Evolutionary conservation across 2,888 invertebrate genomes (phyloP).

Genomic region (Harpalus rubripes): DNA sequence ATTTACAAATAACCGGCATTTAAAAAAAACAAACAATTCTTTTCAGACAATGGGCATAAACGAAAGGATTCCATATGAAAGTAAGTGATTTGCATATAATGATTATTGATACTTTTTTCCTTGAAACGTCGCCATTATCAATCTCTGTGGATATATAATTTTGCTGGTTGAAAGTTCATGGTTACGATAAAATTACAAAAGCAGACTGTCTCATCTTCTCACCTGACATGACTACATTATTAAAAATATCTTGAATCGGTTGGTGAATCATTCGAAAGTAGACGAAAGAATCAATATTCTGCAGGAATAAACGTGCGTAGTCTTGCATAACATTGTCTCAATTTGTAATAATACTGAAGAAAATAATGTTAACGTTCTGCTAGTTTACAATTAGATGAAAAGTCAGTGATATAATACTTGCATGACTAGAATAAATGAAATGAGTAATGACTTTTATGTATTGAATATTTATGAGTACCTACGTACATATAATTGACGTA

Average conservation of each 20-base stretch:
- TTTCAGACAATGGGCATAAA: conserved; percentile 20
- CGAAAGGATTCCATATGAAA: conserved; percentile 34
- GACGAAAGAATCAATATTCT: conserved; percentile 21
- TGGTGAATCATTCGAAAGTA: conserved; percentile 25
- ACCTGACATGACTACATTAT: conserved; percentile 47
- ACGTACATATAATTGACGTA: background rate
- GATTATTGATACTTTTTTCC: conserved; percentile 39
- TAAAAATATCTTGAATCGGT: conserved; percentile 22
- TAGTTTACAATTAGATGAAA: conserved; percentile 9
- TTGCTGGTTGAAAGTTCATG: conserved; percentile 35
- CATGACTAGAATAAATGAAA: background rate
- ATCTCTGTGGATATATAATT: conserved; percentile 26
- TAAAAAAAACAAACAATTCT: conserved; percentile 45
- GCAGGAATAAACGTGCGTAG: background rate
- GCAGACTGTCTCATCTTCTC: background rate
- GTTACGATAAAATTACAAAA: conserved; percentile 45
- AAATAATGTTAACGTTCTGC: conserved; percentile 20
- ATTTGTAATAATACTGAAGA: conserved; percentile 23
- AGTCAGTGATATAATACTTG: conserved; percentile 13
- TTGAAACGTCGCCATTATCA: conserved; percentile 32
- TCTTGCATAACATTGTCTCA: conserved; percentile 22
- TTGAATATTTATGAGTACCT: background rate
- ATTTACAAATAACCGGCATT: conserved; percentile 33
- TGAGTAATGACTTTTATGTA: background rate
- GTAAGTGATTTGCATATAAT: conserved; percentile 38